phyloP scores from a whole-genome alignment of 2,797 vertebrate species.

The Synanceia verrucosa region DNA sequence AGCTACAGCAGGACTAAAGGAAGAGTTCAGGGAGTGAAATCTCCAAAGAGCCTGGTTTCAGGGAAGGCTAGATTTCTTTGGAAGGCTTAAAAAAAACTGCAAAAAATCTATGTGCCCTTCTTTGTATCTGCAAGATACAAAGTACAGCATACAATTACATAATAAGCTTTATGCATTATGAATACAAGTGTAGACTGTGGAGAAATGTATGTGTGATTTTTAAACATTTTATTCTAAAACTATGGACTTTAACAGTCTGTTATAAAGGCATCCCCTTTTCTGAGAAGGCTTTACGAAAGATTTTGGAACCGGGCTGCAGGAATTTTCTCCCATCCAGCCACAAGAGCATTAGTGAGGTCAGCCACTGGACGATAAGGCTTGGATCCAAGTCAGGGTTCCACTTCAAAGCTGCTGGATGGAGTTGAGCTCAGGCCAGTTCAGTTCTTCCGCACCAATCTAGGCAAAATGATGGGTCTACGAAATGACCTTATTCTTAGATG shows the following conservation, averaged over 20 bases:
- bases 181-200: background rate
- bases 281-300: background rate
- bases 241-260: background rate
- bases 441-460: background rate
- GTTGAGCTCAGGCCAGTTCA: slow-evolving; percentile 17
- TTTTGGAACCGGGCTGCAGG: slow-evolving; percentile 1
- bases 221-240: background rate
- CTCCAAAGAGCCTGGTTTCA: slow-evolving; percentile 4
- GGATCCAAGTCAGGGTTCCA: background rate
- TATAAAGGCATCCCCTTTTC: background rate
- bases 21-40: background rate
- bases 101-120: background rate
- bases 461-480: too few relatives aligned
- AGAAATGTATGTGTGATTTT: background rate
- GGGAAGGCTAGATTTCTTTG: background rate
- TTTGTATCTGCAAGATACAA: background rate
- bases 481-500: background rate
- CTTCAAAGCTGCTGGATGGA: slow-evolving; percentile 10
- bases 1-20: background rate
- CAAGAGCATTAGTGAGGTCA: slow-evolving; percentile 11
- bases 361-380: slow-evolving; percentile 5
- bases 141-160: background rate
- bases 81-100: slow-evolving; percentile 9
- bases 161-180: background rate
- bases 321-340: slow-evolving; percentile 24